A percentile compares a stretch with the other conserved stretches of the same genome.
phyloP scores from a whole-genome alignment of 2,797 vertebrate genomes.

The Sebastes trivittatus region DNA sequence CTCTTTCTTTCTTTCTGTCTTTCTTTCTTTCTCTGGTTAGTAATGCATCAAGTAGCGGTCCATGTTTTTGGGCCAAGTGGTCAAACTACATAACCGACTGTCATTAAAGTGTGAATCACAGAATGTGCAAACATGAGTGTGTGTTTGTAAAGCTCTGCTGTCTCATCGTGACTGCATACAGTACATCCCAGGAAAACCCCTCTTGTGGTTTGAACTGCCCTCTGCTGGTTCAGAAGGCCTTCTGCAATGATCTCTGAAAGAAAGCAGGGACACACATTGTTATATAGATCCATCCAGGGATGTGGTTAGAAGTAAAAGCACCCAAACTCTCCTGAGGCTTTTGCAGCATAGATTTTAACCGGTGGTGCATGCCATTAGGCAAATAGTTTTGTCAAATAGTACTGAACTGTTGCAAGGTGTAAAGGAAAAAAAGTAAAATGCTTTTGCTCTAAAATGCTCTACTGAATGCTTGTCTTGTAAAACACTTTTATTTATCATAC shows the following conservation, averaged over 20 bases:
- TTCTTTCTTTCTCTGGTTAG: not conserved
- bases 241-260: slow-evolving; percentile 22
- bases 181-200: not conserved
- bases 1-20: not conserved
- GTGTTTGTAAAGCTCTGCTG: slow-evolving; percentile 11
- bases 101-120: slow-evolving; percentile 29
- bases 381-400: not conserved
- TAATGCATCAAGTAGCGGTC: not conserved
- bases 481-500: not conserved
- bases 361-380: not conserved
- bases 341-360: not conserved
- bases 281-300: not conserved
- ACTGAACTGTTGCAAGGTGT: not conserved
- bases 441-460: not conserved
- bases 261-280: not conserved
- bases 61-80: not conserved
- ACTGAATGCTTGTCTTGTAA: not conserved
- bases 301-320: not conserved
- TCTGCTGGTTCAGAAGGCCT: slow-evolving; percentile 59
- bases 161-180: slow-evolving; percentile 30
- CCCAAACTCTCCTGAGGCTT: not conserved
- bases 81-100: not conserved
- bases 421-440: not conserved
- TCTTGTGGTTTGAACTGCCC: slow-evolving; percentile 61
- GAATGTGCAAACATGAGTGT: not conserved